phyloP scores from a whole-genome alignment of 1,140 invertebrate genomes.

The Microplitis mediator region DNA sequence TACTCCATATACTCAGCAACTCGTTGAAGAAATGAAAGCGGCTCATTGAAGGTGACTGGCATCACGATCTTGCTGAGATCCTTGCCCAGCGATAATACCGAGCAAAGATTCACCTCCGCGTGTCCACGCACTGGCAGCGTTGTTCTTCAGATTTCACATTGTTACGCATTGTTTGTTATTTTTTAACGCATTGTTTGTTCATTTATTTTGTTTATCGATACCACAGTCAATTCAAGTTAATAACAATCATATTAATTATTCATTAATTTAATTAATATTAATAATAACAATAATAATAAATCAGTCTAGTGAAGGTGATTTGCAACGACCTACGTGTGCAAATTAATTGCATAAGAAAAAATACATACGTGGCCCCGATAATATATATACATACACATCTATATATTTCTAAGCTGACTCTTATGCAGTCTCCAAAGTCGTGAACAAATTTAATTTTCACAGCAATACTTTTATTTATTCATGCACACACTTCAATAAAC shows the following conservation, averaged over 20 bases:
- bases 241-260: conserved; percentile 41
- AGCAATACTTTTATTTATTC: conserved; percentile 7
- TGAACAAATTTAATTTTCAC: conserved; percentile 17
- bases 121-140: conserved; percentile 85
- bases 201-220: conserved; percentile 2
- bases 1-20: conserved; percentile 97
- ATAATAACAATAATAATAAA: background rate
- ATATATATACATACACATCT: too few relatives aligned
- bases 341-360: conserved; percentile 19
- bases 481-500: background rate
- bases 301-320: background rate
- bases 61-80: conserved; percentile 97
- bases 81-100: conserved; percentile 92
- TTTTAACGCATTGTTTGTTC: background rate
- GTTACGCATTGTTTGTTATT: too few relatives aligned
- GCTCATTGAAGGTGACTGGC: conserved; percentile 97
- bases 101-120: conserved; percentile 93
- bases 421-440: background rate
- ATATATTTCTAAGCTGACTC: conserved; percentile 9
- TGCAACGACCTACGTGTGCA: conserved; percentile 15
- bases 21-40: conserved; percentile 92
- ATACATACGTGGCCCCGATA: conserved; percentile 5
- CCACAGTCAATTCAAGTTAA: conserved; percentile 3
- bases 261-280: background rate
- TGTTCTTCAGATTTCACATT: conserved; percentile 63